phyloP scores from a whole-genome alignment of 2,888 invertebrate genomes.

The Erebia epiphron region DNA sequence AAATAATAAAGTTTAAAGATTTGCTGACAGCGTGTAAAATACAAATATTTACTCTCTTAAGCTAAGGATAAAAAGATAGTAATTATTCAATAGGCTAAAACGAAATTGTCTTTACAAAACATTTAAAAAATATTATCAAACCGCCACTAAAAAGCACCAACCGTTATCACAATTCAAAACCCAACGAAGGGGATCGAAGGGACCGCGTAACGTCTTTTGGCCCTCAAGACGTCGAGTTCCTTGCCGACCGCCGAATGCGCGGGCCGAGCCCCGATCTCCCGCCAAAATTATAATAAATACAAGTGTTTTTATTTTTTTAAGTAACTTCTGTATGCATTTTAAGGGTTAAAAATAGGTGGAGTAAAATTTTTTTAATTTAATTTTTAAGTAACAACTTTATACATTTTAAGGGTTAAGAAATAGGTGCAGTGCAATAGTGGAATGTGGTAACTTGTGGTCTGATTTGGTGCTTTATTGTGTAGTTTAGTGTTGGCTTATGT shows the following conservation, averaged over 20 bases:
- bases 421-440: constrained; percentile 50
- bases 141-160: constrained; percentile 62
- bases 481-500: constrained; percentile 24
- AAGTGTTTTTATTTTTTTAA: constrained; percentile 22
- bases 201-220: constrained; percentile 77
- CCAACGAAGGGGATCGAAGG: constrained; percentile 72
- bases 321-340: not conserved
- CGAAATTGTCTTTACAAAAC: too few species aligned
- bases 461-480: constrained; percentile 56
- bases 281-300: constrained; percentile 55
- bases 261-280: constrained; percentile 61
- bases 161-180: constrained; percentile 64
- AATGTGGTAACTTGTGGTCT: constrained; percentile 54
- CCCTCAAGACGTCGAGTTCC: constrained; percentile 75
- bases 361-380: constrained; percentile 32
- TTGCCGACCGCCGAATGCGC: constrained; percentile 73
- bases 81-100: too few species aligned
- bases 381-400: not conserved
- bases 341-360: constrained; percentile 5
- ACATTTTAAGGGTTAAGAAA: not conserved
- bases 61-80: too few species aligned
- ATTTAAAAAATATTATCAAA: constrained; percentile 18
- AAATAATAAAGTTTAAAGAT: too few species aligned
- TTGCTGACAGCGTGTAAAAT: too few species aligned
- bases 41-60: too few species aligned